Evolutionary conservation across 2,797 vertebrate genomes (phyloP).

Genomic region (Nasua narica): DNA sequence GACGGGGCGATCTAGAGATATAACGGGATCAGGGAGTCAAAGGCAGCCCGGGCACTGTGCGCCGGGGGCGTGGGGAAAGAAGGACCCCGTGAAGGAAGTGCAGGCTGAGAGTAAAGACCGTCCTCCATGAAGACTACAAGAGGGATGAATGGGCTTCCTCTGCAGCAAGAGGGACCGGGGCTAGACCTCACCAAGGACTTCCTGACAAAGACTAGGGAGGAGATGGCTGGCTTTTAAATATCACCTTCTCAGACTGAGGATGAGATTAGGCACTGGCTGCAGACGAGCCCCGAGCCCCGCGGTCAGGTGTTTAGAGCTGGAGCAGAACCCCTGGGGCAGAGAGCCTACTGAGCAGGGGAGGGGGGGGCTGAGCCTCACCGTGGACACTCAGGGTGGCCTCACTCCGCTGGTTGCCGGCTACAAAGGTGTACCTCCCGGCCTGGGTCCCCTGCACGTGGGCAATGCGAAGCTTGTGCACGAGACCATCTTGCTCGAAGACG

Average conservation of each 20-base stretch:
- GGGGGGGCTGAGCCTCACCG: conserved; percentile 45
- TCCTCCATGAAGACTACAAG: not conserved
- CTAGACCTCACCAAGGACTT: not conserved
- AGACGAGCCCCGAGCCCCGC: rapidly evolving
- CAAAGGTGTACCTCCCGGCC: conserved; percentile 90
- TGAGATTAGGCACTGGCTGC: not conserved
- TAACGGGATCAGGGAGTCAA: not conserved
- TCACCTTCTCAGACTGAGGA: not conserved
- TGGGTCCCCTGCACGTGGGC: conserved; percentile 82
- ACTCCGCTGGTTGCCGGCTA: conserved; percentile 78
- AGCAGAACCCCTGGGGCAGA: rapidly evolving
- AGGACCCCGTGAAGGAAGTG: not conserved
- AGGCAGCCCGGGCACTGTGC: not conserved
- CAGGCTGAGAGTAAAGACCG: not conserved
- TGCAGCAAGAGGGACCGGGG: not conserved
- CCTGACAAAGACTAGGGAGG: not conserved
- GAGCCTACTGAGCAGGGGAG: not conserved
- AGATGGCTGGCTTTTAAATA: not conserved
- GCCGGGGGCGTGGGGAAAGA: rapidly evolving
- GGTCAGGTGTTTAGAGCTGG: not conserved
- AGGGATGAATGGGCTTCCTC: not conserved
- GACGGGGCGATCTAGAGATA: conserved; percentile 87
- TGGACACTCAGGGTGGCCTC: conserved; percentile 44
- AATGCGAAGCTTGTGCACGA: conserved; percentile 86
- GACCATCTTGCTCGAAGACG: conserved; percentile 84